Evolutionary conservation across 2,888 invertebrate genomes (phyloP), one percentile per base, ranked within the genome.

Genomic region (Theretra japonica): DNA sequence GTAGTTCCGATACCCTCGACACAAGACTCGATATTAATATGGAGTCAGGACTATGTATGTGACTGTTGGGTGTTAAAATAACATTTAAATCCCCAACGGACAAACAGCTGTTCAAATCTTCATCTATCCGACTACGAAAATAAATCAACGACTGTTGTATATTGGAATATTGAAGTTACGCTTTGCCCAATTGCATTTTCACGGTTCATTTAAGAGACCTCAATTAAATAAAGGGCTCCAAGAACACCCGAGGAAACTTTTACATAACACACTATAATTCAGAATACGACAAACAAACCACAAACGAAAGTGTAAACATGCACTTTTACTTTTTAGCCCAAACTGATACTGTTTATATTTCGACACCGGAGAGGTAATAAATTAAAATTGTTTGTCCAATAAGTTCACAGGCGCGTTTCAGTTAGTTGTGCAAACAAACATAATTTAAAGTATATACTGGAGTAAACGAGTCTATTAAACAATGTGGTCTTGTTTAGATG

Each of bases 331-430:
- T 69, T 57, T 56, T 53, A 56, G 21, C 30, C 4, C 23, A 23
- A 30, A 57, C 69, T 69, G 28, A 69, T 57, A 6, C 57, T 58
- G 7, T 4, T 57, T 56, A 57, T 30, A 33, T 41, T 33, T 57
- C n/a, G 7, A 33, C 62, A 33, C n/a, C 33, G 33, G 58, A 17
- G 2, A 33, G 57, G 33, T 33, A 69, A 57, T 58, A 70, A 57
- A 70, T 70, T 70, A 69, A 70, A 70, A 70, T 41, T 58, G 58
- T 58, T 70, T 70, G 57, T 41, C 23, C 69, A 58, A 58, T 5
- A 70, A 41, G 30, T 65, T 65, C 41, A 21, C 65, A 23, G 6
- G 23, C 21, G 23, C 41, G 48, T 41, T 65, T 48, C 65, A 65
- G 48, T 65, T 65, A 41, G 23, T 65, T 65, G 48, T 48, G 23